A percentile compares a stretch with the other conserved stretches of the same genome.
These are phyloP conservation scores for Axinella damicornis DNA, from an alignment of 37 sponge, comb jelly and placozoan species.

Conservation along the genomic window DNA sequence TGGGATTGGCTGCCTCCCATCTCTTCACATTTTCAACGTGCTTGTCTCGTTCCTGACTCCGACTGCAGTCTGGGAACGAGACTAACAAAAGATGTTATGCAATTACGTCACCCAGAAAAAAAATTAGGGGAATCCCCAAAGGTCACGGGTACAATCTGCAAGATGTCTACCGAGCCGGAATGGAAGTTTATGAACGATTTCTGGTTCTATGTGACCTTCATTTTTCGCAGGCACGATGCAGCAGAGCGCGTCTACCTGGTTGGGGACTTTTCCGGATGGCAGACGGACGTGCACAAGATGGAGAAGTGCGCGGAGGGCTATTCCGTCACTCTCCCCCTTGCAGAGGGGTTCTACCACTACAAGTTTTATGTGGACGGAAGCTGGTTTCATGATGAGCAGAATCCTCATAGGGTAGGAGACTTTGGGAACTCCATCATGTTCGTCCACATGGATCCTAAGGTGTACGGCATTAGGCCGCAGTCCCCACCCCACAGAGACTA, in stretches of 20 bases:
- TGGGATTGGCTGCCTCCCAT: conserved; percentile 30
- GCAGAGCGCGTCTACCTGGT: conserved; percentile 47
- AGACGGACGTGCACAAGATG: conserved; percentile 44
- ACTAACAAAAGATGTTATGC: too few relatives aligned
- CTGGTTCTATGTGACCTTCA: conserved; percentile 84
- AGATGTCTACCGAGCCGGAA: background rate
- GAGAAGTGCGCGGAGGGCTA: conserved; percentile 68
- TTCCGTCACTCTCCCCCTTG: conserved; percentile 58
- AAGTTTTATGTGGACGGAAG: conserved; percentile 78
- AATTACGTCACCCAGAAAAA: too few relatives aligned
- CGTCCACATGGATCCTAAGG: conserved; percentile 89
- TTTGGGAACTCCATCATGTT: conserved; percentile 91
- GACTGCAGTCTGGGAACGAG: too few relatives aligned
- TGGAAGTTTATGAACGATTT: conserved; percentile 75
- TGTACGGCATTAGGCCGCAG: conserved; percentile 60
- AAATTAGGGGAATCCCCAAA: too few relatives aligned
- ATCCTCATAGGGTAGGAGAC: conserved; percentile 62
- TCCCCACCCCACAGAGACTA: conserved; percentile 71
- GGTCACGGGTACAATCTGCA: background rate
- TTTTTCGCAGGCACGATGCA: conserved; percentile 34
- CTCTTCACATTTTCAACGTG: too few relatives aligned
- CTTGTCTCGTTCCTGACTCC: too few relatives aligned
- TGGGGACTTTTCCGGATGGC: conserved; percentile 92
- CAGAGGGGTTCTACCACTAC: conserved; percentile 87
- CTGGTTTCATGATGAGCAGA: conserved; percentile 68